Conservation (phyloP, 2,797 vertebrate genomes). For the Tokudaia tokunoshimensis region DNA sequence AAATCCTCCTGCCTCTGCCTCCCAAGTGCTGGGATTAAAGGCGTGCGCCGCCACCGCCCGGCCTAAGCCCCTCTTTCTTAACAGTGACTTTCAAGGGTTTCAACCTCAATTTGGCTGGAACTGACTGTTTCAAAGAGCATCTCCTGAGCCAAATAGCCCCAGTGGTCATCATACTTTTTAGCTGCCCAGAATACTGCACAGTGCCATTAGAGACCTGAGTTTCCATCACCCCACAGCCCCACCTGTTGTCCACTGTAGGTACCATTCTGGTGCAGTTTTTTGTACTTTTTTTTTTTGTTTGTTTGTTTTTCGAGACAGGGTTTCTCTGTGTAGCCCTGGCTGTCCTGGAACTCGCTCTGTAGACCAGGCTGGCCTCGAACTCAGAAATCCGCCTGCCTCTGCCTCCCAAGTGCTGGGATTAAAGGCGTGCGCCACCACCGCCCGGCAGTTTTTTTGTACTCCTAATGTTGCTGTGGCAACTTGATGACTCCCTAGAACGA, state of each 20-base stretch:
- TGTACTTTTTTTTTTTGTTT: too few species aligned
- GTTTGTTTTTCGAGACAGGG: too few species aligned
- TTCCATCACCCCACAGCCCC: slow-evolving; percentile 73
- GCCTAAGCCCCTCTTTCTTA: slow-evolving; percentile 92
- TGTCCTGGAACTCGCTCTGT: too few species aligned
- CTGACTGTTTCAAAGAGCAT: slow-evolving; percentile 92
- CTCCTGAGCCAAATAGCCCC: slow-evolving; percentile 90
- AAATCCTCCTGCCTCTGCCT: too few species aligned
- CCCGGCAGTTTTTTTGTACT: slow-evolving; percentile 95
- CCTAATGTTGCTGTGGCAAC: slow-evolving; percentile 91
- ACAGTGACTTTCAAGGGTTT: slow-evolving; percentile 91
- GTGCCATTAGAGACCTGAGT: slow-evolving; percentile 52
- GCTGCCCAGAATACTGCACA: slow-evolving; percentile 86
- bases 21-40: too few species aligned
- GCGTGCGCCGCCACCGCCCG: too few species aligned
- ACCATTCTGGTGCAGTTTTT: slow-evolving; percentile 93
- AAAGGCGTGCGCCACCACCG: too few species aligned
- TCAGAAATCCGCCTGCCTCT: too few species aligned
- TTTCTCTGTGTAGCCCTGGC: too few species aligned
- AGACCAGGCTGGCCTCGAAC: too few species aligned
- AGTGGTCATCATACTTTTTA: slow-evolving; percentile 88
- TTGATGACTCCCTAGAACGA: slow-evolving; percentile 92
- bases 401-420: too few species aligned
- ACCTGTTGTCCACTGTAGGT: slow-evolving; percentile 90
- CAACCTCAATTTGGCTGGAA: slow-evolving; percentile 93